Evolutionary conservation across 1,140 invertebrate genomes (phyloP).

Genomic region (Drosophila rufa): DNA sequence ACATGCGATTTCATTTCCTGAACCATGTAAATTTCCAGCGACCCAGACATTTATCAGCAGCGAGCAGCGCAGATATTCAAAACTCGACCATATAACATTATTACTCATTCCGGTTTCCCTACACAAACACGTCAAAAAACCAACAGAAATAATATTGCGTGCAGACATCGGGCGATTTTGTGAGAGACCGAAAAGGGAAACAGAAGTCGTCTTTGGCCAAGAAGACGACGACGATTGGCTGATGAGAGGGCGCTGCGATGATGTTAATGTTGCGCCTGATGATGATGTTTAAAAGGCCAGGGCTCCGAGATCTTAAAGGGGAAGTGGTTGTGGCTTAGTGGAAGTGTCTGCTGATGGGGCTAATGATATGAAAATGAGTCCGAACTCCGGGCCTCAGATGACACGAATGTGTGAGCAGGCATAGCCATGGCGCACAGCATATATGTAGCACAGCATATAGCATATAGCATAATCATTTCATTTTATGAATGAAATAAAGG

Average conservation of each 20-base stretch:
- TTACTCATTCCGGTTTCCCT: constrained; percentile 48
- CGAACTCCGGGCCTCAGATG: constrained; percentile 51
- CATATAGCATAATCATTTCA: constrained; percentile 55
- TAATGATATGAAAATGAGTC: constrained; percentile 79
- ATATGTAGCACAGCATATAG: constrained; percentile 13
- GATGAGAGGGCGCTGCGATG: constrained; percentile 55
- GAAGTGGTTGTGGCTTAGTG: constrained; percentile 32
- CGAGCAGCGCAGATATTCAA: constrained; percentile 63
- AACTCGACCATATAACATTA: constrained; percentile 57
- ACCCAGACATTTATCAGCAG: constrained; percentile 66
- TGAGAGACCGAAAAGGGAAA: constrained; percentile 50
- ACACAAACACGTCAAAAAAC: constrained; percentile 41
- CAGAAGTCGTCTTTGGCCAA: constrained; percentile 64
- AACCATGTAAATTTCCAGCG: constrained; percentile 64
- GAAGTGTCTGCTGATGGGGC: constrained; percentile 63
- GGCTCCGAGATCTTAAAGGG: constrained; percentile 4
- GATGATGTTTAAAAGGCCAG: constrained; percentile 41
- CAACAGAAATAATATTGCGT: constrained; percentile 68
- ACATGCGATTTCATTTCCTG: constrained; percentile 69
- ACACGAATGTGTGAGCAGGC: constrained; percentile 59
- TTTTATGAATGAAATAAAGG: constrained; percentile 69
- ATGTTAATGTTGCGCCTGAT: constrained; percentile 46
- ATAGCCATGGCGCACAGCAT: constrained; percentile 5
- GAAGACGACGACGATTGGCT: constrained; percentile 56
- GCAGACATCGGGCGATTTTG: constrained; percentile 68